Base-by-base conservation (phyloP, 1,140 invertebrate species). In the Ceratosolen solmsi region DNA sequence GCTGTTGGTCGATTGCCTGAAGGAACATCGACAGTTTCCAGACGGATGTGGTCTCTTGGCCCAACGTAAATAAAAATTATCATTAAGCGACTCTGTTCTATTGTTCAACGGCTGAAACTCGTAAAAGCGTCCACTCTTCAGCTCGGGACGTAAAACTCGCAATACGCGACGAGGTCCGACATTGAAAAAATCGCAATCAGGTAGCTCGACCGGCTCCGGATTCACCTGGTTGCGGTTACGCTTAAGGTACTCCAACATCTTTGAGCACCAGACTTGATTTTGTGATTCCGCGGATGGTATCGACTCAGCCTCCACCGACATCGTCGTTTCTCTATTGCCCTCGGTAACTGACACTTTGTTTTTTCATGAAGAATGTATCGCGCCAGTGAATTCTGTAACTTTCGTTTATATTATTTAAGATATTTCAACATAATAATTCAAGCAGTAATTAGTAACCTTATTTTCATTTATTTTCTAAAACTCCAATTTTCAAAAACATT, bases 11-110 rank as follows among this genome's bases (percentile, higher is more conserved):
- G 89, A 90, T 17, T 88, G 86, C 8, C 90, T 76, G 71, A 91
- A 92, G 2, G 90, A 90, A 41, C 90, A 92, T 7, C 90, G 85
- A 65, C 91, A 92, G 38, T 90, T 90, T 0, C 87, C 88, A 8
- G 89, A 89, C 0, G 90, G 88, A 83, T 91, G 90, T 0, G 90
- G 89, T 22, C 88, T 85, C 22, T 83, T 86, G 9, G 89, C 86
- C 90, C 90, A 91, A 0, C 88, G 87, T 1, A 87, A 84, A 70
- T 90, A 89, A 79, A 92, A 91, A 75, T 91, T 91, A n/a, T 91
- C 90, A 70, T 89, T 87, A 25, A 91, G 82, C 1, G 90, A 90
- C 71, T 90, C 90, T 0, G 88, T 87, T 41, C 88, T 85, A 0
- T 89, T 86, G 25, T 76, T 84, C n/a, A 83, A 84, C 1, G 84